Base-by-base conservation (phyloP, 2,888 invertebrate species). In the Ptilodon capucinus region DNA sequence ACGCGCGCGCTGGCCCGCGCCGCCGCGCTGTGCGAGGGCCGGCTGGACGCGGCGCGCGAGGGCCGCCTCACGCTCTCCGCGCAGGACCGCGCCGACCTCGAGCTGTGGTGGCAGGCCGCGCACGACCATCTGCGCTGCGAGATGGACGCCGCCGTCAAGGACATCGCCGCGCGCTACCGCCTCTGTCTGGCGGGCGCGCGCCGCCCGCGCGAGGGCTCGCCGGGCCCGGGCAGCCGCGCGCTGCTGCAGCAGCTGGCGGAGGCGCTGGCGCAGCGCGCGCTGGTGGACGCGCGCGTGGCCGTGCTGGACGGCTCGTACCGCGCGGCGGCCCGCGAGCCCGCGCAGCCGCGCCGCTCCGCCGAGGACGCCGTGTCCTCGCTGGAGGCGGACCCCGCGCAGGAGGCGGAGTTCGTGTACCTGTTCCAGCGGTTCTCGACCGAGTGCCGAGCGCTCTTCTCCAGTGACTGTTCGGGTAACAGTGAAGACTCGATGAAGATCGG, bases 91-190 rank as follows among this genome's bases (percentile, higher is more conserved):
- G 92, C 94, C 2, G 93, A 94, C 43, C 87, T 95, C 42, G 96
- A 96, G 77, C 92, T 94, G 47, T 95, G 95, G 93, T 93, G 94
- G 58, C 95, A 95, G 73, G 93, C 94, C 1, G 95, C 95, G 30
- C 94, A 95, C 74, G 93, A 94, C 67, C 93, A 93, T 54, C 85
- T 96, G 55, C 93, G 94, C 55, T 92, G 92, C 57, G 95, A 95
- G 81, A 94, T 96, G 93, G 94, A 95, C 66, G 91, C 91, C 46
- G 94, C 94, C 47, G 93, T 95, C 23, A 91, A 92, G 43, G 94
- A 95, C 71, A 89, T 96, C 36, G 94, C 94, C 2, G 92, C 89
- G 41, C 91, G 93, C 50, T 95, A 95, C 80, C 93, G 95, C 68
- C 93, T 93, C 49, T 92, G 92, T 65, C 81, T 94, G 57, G 85